Percentiles rank a stretch among this genome's conserved stretches.
phyloP scores from a whole-genome alignment of 2,113 vertebrate species.

The Australoheros scitulus region DNA sequence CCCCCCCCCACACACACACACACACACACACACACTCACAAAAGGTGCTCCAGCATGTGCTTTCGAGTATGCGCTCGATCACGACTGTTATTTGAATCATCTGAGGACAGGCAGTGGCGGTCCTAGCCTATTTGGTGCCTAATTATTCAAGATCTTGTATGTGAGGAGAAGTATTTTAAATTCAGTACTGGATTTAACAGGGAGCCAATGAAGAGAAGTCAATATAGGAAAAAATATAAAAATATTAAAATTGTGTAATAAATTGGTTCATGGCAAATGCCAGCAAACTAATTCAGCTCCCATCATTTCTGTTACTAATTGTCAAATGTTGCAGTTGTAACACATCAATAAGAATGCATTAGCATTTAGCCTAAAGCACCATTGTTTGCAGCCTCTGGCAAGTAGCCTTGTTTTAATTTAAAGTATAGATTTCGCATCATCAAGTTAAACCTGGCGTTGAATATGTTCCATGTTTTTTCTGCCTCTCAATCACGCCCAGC shows the following conservation, averaged over 20 bases:
- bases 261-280: neutral
- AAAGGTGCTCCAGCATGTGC: too few species aligned
- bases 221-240: too few species aligned
- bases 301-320: neutral
- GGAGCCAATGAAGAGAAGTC: too few species aligned
- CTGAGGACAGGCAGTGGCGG: too few species aligned
- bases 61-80: too few species aligned
- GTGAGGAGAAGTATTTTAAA: too few species aligned
- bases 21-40: too few species aligned
- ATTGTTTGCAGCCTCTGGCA: neutral
- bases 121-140: too few species aligned
- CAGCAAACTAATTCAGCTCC: neutral
- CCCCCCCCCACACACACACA: too few species aligned
- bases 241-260: neutral
- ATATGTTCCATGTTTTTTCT: neutral
- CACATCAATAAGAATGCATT: neutral
- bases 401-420: neutral
- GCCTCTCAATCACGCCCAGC: neutral
- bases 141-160: too few species aligned
- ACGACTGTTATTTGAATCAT: too few species aligned
- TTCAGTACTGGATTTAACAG: too few species aligned
- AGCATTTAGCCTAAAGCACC: neutral
- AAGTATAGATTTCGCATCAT: neutral
- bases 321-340: neutral
- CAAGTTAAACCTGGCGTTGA: neutral